phyloP scores from a whole-genome alignment of 2,113 vertebrate genomes.

The Ammodramus savannarum region DNA sequence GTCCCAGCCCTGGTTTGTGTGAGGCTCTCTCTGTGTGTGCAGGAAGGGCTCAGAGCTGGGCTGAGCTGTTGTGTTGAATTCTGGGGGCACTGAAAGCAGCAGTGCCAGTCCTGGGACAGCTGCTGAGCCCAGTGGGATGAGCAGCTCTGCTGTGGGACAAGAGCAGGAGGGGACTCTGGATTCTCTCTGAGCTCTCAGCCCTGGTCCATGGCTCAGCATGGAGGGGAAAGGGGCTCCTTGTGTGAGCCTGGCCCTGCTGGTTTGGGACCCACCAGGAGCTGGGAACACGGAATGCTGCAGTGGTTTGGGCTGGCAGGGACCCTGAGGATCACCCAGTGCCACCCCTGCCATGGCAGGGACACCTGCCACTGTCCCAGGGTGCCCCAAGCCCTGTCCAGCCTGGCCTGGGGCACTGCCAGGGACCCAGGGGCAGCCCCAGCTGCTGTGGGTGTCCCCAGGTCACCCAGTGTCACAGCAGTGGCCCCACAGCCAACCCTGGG shows the following conservation, averaged over 20 bases:
- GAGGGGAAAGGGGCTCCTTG: not conserved
- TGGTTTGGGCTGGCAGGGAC: not conserved
- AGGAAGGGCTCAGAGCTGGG: not conserved
- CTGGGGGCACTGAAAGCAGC: not conserved
- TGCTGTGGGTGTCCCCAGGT: not conserved
- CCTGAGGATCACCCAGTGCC: not conserved
- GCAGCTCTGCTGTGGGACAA: not conserved
- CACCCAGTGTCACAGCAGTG: no score
- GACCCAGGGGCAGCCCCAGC: not conserved
- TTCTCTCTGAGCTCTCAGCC: not conserved
- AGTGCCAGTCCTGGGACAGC: not conserved
- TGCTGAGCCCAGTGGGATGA: not conserved
- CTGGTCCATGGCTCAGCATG: accelerated
- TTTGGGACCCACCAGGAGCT: not conserved
- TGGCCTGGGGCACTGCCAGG: not conserved
- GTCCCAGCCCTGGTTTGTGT: not conserved
- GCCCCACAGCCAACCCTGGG: accelerated
- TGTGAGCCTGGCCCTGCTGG: no score
- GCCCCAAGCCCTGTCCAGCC: not conserved
- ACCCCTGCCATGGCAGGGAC: not conserved
- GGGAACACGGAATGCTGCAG: not conserved
- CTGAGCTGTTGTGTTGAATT: not conserved
- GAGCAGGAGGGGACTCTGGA: not conserved
- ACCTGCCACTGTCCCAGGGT: not conserved
- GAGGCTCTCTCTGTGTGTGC: not conserved